Evolutionary conservation across 2,797 vertebrate genomes (phyloP).

Genomic region (Phrynocephalus guinanensis): DNA sequence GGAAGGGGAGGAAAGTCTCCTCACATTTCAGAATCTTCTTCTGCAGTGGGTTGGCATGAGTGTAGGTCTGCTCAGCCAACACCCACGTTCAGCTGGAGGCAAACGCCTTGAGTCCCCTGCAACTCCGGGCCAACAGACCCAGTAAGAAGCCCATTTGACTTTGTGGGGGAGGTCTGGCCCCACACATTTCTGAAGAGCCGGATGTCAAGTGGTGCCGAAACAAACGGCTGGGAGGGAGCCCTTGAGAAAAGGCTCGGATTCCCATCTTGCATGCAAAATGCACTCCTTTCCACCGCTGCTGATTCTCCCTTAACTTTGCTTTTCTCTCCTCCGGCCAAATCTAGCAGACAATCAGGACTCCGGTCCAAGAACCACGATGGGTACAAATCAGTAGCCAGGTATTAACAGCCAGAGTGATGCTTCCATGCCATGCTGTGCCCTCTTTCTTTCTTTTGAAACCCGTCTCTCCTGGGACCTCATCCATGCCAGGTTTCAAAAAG

Average conservation of each 20-base stretch:
- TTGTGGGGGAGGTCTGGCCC: no score
- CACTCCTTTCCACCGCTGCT: background rate
- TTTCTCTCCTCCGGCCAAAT: background rate
- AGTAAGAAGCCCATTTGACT: no score
- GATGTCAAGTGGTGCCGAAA: no score
- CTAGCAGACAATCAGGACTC: slow-evolving; percentile 45
- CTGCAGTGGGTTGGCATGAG: background rate
- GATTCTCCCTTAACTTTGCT: background rate
- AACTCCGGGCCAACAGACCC: no score
- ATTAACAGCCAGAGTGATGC: slow-evolving; percentile 11
- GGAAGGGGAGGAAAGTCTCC: background rate
- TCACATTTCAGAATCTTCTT: background rate
- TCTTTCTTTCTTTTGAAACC: background rate
- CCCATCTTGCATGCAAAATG: accelerated
- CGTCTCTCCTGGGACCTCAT: background rate
- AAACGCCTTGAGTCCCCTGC: no score
- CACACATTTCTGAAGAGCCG: no score
- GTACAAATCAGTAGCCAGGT: slow-evolving; percentile 74
- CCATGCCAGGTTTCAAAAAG: background rate
- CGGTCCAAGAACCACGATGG: slow-evolving; percentile 71
- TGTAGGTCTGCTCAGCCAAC: no score
- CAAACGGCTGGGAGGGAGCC: no score
- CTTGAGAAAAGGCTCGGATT: no score
- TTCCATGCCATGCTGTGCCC: background rate
- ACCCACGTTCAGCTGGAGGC: no score